Evolutionary conservation across 2,888 invertebrate genomes (phyloP), one percentile per base, ranked within the genome.

Genomic region (Drosophila pseudotalamancana): DNA sequence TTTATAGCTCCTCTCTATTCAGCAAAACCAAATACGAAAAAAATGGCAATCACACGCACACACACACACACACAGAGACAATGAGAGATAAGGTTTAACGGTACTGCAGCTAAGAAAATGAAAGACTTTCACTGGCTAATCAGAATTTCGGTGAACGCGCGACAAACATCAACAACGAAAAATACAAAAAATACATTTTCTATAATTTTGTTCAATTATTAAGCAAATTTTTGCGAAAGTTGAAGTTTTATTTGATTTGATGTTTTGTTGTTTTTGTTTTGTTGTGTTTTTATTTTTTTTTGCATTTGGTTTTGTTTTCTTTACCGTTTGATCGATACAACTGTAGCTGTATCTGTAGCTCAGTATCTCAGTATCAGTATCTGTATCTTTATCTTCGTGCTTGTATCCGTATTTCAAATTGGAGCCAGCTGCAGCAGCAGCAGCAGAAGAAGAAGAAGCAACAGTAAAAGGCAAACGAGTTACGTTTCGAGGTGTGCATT

Each of bases 141-240:
- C 77, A 81, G 81, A 81, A 81, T 81, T 83, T 83, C 59, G 63
- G 67, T 73, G 62, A 80, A 69, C 71, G 84, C 66, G 53, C 60
- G 57, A 34, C 53, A 50, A 61, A 56, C 50, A 43, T 18, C 39
- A 63, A 9, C 59, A 62, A 45, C 43, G 49, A 50, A 43, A 51
- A 49, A 27, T 25, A 27, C 21, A 32, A 14, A 3, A 32, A 25
- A 16, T 16, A 3, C 16, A 35, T 48, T 55, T 66, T 59, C 60
- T 37, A 63, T 60, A 19, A 46, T 65, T 37, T 80, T 34, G 18
- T 70, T 79, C 77, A 86, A 81, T 81, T 86, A 81, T 81, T 86
- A 81, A 45, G 68, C 81, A 83, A 86, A 81, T 81, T 86, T 81
- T 84, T 80, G 87, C 81, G 81, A 81, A 81, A 81, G 81, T 83